Evolutionary conservation across 2,113 vertebrate species (phyloP), one percentile per base, ranked within the genome.

Genomic region (Grantiella picta): DNA sequence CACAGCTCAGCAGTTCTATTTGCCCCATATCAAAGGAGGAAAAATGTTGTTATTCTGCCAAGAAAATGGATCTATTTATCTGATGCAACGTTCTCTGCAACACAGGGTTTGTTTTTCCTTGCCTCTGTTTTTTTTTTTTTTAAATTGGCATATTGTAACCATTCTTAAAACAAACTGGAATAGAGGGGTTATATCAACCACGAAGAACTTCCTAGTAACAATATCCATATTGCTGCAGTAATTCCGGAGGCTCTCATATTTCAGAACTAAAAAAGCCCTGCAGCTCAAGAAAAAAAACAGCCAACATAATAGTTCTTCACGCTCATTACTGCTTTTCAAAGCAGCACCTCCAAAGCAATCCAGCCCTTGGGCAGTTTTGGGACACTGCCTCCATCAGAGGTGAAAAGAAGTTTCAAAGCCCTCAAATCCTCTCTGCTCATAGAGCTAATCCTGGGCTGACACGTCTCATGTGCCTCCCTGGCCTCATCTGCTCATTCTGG

Each of bases 21-120:
- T 90, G 75, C 69, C 92, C 80, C 61, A 11, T 82, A 93, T 83
- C 82, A 83, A 94, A 90, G 89, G 35, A 70, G 65, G 82, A 73
- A 80, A 82, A 94, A 88, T 45, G 90, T 60, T 95, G 92, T 82
- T 95, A 68, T 86, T 95, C 77, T 94, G 86, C 89, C 90, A 92
- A 73, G 94, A 89, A 96, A 96, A 95, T 53, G 35, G 89, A 95
- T 94, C 84, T 92, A 72, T 95, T 96, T 93, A 93, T 94, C 90
- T 95, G 69, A 83, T 90, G 60, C 63, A 85, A 71, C 16, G 1
- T 60, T 80, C 54, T 54, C 65, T 60, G 89, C 66, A 78, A 21
- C 27, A n/a, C 5, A 38, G 6, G 50, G 47, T 52, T 78, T 79
- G 33, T 33, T 92, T 92, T 86, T 54, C 52, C 60, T 83, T 9